Conservation (phyloP, 1,140 invertebrate species). For the Notospermus geniculatus region DNA sequence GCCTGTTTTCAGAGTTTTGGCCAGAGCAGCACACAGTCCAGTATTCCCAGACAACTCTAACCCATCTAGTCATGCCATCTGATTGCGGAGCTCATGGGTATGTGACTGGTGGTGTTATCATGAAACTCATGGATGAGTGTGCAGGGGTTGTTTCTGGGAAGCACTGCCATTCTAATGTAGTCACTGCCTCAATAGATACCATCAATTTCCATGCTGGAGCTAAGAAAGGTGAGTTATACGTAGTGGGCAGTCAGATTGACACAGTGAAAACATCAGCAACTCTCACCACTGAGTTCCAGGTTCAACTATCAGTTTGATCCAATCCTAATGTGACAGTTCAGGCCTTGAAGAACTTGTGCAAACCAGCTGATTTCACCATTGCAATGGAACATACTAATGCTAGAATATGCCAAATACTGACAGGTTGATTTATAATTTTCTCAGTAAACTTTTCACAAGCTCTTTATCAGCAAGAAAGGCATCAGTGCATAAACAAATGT, state of each 20-base stretch:
- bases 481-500: background rate
- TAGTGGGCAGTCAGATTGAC: too few relatives aligned
- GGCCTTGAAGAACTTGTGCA: too few relatives aligned
- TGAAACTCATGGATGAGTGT: slow-evolving; percentile 25
- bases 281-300: too few relatives aligned
- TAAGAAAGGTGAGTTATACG: slow-evolving; percentile 16
- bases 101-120: slow-evolving; percentile 15
- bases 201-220: slow-evolving; percentile 18
- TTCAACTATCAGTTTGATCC: too few relatives aligned
- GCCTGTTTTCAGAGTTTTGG: background rate
- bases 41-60: slow-evolving; percentile 17
- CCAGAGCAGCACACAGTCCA: slow-evolving; percentile 12
- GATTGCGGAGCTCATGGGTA: slow-evolving; percentile 10
- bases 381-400: too few relatives aligned
- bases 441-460: too few relatives aligned
- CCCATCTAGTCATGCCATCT: slow-evolving; percentile 12
- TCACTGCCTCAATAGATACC: slow-evolving; percentile 21
- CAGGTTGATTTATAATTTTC: too few relatives aligned
- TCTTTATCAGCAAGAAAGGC: too few relatives aligned
- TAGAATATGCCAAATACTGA: too few relatives aligned
- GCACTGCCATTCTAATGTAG: slow-evolving; percentile 20
- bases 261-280: too few relatives aligned
- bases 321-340: too few relatives aligned
- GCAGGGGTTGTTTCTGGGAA: slow-evolving; percentile 18
- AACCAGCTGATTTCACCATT: too few relatives aligned